Evolutionary conservation across 2,888 invertebrate genomes (phyloP), one percentile per base, ranked within the genome.

Genomic region (Plebejus anna): DNA sequence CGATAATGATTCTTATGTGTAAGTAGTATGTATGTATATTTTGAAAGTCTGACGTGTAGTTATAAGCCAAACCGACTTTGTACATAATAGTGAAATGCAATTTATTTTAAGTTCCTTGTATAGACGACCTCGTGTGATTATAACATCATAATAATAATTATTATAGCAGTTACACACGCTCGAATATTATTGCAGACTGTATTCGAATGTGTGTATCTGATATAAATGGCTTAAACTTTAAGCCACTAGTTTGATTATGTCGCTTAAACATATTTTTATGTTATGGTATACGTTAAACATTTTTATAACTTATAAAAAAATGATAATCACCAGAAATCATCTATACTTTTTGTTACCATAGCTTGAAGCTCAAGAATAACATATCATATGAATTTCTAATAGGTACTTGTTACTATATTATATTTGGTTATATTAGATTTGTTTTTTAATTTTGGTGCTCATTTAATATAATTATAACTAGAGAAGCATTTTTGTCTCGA

Each of bases 321-420:
- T 55, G 55, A 22, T 73, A 73, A 57, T 75, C 71, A 38, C 42
- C 7, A 61, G 57, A 42, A 75, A 59, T 61, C 47, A 16, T 66
- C 28, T 47, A 28, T 66, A 42, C 66, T 42, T 66, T 75, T 84
- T 86, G 89, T 91, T 91, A 92, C 90, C 90, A 85, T 82, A 85
- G 87, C 88, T 89, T 79, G 83, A 88, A 86, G 92, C 93, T 93
- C 92, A 92, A 92, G 86, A 87, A 87, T 86, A 84, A 91, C 92
- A 92, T 93, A 92, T 91, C 91, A 87, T 87, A 75, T 75, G 42
- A 55, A 71, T 76, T 73, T 55, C 16, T 73, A 32, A 32, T 73
- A 55, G 71, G 42, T 66, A 70, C 51, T 16, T 66, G 7, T 75
- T 28, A 38, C 47, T 57, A 36, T 51, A 70, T 51, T 66, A 13